These are phyloP conservation scores for Ammospiza nelsoni DNA, from an alignment of 2,113 vertebrate species.

Conservation along the genomic window DNA sequence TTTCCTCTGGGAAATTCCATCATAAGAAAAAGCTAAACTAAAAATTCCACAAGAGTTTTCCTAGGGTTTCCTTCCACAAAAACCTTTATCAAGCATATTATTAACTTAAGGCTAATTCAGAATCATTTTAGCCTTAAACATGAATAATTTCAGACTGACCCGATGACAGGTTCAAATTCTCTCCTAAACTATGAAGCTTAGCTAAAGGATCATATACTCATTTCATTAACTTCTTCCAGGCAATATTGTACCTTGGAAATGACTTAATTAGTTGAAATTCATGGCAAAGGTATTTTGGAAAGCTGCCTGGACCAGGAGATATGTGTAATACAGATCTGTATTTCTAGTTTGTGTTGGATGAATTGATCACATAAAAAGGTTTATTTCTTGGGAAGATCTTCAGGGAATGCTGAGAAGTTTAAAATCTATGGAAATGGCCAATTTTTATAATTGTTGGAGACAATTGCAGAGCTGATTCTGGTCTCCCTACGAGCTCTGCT, in stretches of 20 bases:
- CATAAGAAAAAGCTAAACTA: background rate
- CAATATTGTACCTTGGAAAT: background rate
- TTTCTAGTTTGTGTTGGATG: background rate
- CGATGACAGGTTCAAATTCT: background rate
- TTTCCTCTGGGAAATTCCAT: background rate
- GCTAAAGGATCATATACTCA: background rate
- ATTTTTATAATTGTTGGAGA: background rate
- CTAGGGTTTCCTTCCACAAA: background rate
- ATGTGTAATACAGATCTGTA: background rate
- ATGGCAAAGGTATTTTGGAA: background rate
- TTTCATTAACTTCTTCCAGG: background rate
- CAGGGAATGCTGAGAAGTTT: background rate
- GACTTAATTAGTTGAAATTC: background rate
- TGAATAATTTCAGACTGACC: background rate
- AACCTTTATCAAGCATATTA: background rate
- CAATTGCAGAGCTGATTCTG: background rate
- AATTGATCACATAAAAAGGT: background rate
- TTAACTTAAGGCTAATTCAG: background rate
- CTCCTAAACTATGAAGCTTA: background rate
- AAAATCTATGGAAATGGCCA: background rate
- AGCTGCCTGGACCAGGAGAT: background rate
- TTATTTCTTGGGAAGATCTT: background rate
- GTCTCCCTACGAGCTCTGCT: accelerated
- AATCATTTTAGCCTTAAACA: background rate
- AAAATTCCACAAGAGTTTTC: background rate